These are phyloP conservation scores for Micropoecilia bifurca DNA, from an alignment of 2,797 vertebrate species.

Conservation along the genomic window DNA sequence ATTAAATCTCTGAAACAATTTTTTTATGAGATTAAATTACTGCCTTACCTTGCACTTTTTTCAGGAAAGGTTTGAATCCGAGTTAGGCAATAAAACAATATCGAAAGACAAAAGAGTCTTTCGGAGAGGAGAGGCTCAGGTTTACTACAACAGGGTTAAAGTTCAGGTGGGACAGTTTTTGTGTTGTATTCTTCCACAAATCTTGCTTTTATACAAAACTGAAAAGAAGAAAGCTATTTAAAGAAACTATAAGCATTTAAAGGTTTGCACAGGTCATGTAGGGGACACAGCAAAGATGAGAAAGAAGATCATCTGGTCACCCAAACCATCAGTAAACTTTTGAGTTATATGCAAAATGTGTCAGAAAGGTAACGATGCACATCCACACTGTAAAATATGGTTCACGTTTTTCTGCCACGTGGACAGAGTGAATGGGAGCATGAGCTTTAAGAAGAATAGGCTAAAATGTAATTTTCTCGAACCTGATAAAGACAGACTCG, in stretches of 20 bases:
- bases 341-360: background rate
- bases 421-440: background rate
- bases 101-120: background rate
- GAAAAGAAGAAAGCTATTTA: background rate
- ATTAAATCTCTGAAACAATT: background rate
- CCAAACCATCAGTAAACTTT: background rate
- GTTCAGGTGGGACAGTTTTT: background rate
- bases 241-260: background rate
- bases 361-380: background rate
- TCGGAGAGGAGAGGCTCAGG: background rate
- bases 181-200: background rate
- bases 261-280: background rate
- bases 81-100: background rate
- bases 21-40: background rate
- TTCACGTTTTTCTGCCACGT: background rate
- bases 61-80: background rate
- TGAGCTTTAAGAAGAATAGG: background rate
- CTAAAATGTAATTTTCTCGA: background rate
- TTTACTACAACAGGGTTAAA: background rate
- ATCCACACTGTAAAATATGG: background rate
- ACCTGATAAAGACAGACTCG: background rate
- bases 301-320: background rate
- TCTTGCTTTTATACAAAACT: background rate
- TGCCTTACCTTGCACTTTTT: background rate
- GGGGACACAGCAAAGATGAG: background rate